Evolutionary conservation across 1,140 invertebrate species (phyloP).

Genomic region (Bombus terrestris): DNA sequence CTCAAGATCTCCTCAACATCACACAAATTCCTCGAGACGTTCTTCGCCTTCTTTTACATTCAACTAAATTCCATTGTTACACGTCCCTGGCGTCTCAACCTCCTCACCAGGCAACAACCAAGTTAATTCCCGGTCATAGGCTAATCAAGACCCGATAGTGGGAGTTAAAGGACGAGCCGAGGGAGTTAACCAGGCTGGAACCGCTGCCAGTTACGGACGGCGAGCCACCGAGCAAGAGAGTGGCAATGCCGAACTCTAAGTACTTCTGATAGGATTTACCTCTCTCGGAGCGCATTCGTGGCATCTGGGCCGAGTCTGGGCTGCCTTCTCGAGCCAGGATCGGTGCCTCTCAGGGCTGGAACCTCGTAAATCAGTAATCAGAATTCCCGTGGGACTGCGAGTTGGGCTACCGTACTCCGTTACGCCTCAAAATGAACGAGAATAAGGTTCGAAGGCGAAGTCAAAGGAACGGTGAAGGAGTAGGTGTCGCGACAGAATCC

Average conservation of each 20-base stretch:
- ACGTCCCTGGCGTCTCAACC: background rate
- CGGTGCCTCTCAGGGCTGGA: slow-evolving; percentile 68
- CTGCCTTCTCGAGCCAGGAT: slow-evolving; percentile 66
- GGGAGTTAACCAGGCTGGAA: slow-evolving; percentile 66
- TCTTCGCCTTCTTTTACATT: too few species aligned
- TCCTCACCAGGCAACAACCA: background rate
- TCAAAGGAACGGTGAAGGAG: background rate
- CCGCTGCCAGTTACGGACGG: slow-evolving; percentile 63
- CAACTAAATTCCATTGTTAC: background rate
- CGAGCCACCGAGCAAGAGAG: slow-evolving; percentile 61
- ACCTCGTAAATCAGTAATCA: slow-evolving; percentile 81
- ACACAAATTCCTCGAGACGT: too few species aligned
- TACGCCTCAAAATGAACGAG: slow-evolving; percentile 11
- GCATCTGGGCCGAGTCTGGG: slow-evolving; percentile 58
- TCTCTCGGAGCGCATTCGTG: slow-evolving; percentile 57
- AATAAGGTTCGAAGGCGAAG: background rate
- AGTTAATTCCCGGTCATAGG: slow-evolving; percentile 57
- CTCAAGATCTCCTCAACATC: too few species aligned
- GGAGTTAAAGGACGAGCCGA: slow-evolving; percentile 45
- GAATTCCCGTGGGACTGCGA: slow-evolving; percentile 66
- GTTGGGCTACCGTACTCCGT: slow-evolving; percentile 15
- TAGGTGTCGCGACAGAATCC: slow-evolving; percentile 13
- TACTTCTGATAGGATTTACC: slow-evolving; percentile 80
- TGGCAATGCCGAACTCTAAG: slow-evolving; percentile 77
- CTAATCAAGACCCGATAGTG: slow-evolving; percentile 55